Evolutionary conservation across 2,888 invertebrate species (phyloP).

Genomic region (Megamerina dolium): DNA sequence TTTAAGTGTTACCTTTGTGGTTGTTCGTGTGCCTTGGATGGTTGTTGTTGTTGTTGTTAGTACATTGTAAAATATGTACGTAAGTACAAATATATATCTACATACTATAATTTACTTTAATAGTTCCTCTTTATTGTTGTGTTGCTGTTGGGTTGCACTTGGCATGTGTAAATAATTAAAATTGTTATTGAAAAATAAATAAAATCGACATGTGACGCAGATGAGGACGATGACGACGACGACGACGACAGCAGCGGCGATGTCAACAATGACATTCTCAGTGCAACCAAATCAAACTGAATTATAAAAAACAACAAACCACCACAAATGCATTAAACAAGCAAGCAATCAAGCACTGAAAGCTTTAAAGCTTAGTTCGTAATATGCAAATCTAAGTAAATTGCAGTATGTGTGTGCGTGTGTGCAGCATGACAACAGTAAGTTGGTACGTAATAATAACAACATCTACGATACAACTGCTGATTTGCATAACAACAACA

Average conservation of each 20-base stretch:
- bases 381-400: too few relatives aligned
- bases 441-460: too few relatives aligned
- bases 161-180: conserved; percentile 32
- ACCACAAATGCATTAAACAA: neutral
- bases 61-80: too few relatives aligned
- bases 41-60: neutral
- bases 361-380: too few relatives aligned
- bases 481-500: too few relatives aligned
- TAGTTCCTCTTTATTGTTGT: conserved; percentile 1
- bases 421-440: too few relatives aligned
- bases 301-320: neutral
- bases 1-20: neutral
- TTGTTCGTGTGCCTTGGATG: neutral
- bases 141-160: conserved; percentile 24
- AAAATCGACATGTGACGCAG: conserved; percentile 7
- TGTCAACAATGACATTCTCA: neutral
- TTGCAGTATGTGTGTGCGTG: too few relatives aligned
- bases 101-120: too few relatives aligned
- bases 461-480: too few relatives aligned
- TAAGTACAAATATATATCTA: too few relatives aligned
- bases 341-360: too few relatives aligned
- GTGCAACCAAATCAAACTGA: conserved; percentile 1
- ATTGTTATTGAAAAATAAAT: conserved; percentile 30
- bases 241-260: neutral
- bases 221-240: neutral